These are phyloP conservation scores for Spodoptera litura DNA, from an alignment of 1,140 invertebrate genomes.

Conservation along the genomic window DNA sequence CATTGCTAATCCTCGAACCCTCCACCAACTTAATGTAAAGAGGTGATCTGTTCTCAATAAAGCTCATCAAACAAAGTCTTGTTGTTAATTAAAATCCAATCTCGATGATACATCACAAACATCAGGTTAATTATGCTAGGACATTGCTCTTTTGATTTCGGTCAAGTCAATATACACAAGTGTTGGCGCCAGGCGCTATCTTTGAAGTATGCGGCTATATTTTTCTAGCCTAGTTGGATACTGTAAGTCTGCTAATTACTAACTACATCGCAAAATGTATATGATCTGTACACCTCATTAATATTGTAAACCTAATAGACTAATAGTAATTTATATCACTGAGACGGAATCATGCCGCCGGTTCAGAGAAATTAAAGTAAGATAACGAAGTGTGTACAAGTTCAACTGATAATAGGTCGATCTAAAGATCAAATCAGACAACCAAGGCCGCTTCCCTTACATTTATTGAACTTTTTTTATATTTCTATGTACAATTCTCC, in stretches of 20 bases:
- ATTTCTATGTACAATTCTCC: slow-evolving; percentile 75
- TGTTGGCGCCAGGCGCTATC: slow-evolving; percentile 54
- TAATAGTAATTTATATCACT: too few species aligned
- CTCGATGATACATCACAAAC: slow-evolving; percentile 49
- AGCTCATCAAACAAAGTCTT: background rate
- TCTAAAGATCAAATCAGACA: slow-evolving; percentile 59
- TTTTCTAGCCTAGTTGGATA: slow-evolving; percentile 12
- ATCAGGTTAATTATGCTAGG: slow-evolving; percentile 58
- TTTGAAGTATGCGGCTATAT: slow-evolving; percentile 28
- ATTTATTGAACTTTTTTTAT: slow-evolving; percentile 60
- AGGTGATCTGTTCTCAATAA: background rate
- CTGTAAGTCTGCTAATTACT: background rate
- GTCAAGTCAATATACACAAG: slow-evolving; percentile 68
- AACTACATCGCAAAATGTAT: background rate
- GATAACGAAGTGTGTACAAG: slow-evolving; percentile 14
- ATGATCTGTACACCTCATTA: background rate
- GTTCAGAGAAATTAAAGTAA: slow-evolving; percentile 32
- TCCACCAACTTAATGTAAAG: too few species aligned
- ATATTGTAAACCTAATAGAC: too few species aligned
- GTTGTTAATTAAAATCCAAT: slow-evolving; percentile 20
- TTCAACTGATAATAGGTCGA: slow-evolving; percentile 47
- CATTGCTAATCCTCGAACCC: background rate
- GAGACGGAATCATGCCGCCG: background rate
- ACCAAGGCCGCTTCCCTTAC: slow-evolving; percentile 57
- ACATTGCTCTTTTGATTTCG: slow-evolving; percentile 76